Evolutionary conservation across 2,113 vertebrate genomes (phyloP).

Genomic region (Oenanthe oenanthe): DNA sequence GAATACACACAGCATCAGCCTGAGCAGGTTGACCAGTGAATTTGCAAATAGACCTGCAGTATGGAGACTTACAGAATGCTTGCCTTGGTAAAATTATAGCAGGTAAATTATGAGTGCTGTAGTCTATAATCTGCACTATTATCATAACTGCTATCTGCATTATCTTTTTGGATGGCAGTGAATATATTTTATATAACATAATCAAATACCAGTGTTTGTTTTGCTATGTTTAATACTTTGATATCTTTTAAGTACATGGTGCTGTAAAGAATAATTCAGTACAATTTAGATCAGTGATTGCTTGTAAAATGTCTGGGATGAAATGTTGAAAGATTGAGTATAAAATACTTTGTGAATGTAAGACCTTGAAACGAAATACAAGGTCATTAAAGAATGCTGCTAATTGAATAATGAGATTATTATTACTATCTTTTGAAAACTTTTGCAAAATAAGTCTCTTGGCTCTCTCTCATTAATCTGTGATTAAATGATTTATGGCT

Average conservation of each 20-base stretch:
- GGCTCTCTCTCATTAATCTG: background rate
- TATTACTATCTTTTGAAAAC: background rate
- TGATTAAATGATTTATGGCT: background rate
- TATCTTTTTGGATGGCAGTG: constrained; percentile 14
- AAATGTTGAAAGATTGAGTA: background rate
- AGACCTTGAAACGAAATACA: background rate
- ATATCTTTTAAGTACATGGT: background rate
- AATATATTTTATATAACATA: constrained; percentile 24
- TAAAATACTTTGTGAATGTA: background rate
- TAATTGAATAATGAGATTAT: background rate
- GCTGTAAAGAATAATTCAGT: background rate
- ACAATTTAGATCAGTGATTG: constrained; percentile 6
- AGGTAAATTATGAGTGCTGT: constrained; percentile 21
- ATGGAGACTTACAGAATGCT: background rate
- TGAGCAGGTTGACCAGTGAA: background rate
- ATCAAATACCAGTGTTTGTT: constrained; percentile 18
- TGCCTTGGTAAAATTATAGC: background rate
- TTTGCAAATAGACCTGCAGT: background rate
- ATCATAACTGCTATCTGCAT: constrained; percentile 31
- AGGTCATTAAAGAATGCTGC: background rate
- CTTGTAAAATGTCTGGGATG: background rate
- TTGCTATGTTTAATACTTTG: background rate
- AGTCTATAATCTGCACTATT: constrained; percentile 9
- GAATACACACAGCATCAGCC: background rate
- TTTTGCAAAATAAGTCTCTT: background rate